These are phyloP conservation scores for Neotragus moschatus DNA, from an alignment of 2,113 vertebrate genomes.

Conservation along the genomic window DNA sequence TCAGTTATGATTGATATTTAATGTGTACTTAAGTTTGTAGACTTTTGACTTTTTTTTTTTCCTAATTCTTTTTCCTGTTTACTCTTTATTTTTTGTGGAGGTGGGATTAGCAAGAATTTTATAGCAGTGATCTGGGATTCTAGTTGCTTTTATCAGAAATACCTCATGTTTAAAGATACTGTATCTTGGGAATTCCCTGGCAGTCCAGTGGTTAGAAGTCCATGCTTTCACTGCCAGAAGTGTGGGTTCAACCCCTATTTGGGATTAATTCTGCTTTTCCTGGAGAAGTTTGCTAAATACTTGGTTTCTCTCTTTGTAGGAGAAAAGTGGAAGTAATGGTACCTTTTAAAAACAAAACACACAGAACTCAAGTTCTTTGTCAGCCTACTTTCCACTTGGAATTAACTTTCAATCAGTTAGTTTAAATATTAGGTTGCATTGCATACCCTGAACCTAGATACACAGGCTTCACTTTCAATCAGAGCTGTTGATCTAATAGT, in stretches of 20 bases:
- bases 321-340: background rate
- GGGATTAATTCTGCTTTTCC: background rate
- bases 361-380: background rate
- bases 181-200: background rate
- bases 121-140: background rate
- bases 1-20: background rate
- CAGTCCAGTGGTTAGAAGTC: background rate
- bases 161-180: background rate
- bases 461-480: background rate
- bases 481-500: conserved; percentile 13
- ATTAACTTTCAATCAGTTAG: background rate
- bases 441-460: background rate
- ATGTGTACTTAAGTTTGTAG: background rate
- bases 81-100: background rate
- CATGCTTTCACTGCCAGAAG: background rate
- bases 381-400: background rate
- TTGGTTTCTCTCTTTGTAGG: background rate
- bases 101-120: background rate
- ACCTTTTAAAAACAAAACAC: background rate
- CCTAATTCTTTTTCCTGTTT: background rate
- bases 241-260: background rate
- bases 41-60: background rate
- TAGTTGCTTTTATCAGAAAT: background rate
- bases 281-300: background rate
- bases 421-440: background rate